Percentiles rank a stretch among this genome's conserved stretches.
phyloP scores from a whole-genome alignment of 2,113 vertebrate species.

The Cairina moschata region DNA sequence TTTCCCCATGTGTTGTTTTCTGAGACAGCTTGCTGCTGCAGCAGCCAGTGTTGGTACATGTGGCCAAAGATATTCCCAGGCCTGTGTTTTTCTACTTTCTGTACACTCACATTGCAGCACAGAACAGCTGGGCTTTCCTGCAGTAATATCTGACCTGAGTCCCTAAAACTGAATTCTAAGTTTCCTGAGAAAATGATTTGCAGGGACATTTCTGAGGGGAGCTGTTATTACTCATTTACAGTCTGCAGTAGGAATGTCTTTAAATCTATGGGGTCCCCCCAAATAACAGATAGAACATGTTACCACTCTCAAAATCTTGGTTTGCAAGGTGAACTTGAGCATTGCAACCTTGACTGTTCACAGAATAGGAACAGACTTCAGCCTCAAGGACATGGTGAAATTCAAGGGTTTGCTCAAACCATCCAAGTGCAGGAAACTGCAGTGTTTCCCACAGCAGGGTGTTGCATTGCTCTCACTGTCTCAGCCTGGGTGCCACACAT shows the following conservation, averaged over 20 bases:
- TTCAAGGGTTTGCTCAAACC: background rate
- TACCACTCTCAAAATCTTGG: background rate
- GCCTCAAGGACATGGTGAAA: background rate
- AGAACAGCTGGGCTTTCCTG: background rate
- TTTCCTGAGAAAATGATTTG: background rate
- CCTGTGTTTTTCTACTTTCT: background rate
- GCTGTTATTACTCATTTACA: background rate
- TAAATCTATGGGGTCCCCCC: background rate
- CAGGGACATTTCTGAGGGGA: background rate
- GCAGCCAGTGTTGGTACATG: accelerated
- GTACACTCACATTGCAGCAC: background rate
- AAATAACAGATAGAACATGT: background rate
- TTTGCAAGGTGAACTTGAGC: background rate
- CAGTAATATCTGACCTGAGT: background rate
- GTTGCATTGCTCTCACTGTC: background rate
- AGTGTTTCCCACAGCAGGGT: background rate
- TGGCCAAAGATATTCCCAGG: background rate
- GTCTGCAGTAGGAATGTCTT: background rate
- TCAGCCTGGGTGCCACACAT: too few species aligned
- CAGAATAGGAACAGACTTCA: background rate
- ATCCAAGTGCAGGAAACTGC: background rate
- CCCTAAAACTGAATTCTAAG: background rate
- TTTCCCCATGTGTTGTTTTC: background rate
- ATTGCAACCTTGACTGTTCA: background rate
- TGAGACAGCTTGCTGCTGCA: background rate